Evolutionary conservation across 1,140 invertebrate genomes (phyloP).

Genomic region (Bombus superbus): DNA sequence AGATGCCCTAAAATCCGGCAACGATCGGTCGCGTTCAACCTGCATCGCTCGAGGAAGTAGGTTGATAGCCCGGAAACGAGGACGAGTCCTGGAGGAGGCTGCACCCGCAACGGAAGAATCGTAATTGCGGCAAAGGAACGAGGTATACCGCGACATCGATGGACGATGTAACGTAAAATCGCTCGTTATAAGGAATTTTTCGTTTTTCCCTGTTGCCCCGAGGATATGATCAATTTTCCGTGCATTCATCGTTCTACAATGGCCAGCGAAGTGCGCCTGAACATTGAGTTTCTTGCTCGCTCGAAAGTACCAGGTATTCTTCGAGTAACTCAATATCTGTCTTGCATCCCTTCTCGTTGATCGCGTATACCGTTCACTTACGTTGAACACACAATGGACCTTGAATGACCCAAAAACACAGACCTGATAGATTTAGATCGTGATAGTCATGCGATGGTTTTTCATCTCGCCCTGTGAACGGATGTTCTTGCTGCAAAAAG

Average conservation of each 20-base stretch:
- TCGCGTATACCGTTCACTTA: too few species aligned
- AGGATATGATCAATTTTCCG: not conserved
- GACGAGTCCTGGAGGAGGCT: not conserved
- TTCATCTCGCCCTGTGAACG: too few species aligned
- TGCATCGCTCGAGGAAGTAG: conserved; percentile 20
- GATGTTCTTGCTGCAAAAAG: too few species aligned
- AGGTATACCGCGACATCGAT: not conserved
- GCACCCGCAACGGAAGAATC: not conserved
- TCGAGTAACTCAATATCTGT: too few species aligned
- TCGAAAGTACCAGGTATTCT: too few species aligned
- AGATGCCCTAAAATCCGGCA: conserved; percentile 4
- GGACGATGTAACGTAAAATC: too few species aligned
- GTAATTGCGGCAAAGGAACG: not conserved
- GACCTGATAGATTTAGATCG: too few species aligned
- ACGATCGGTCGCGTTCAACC: not conserved
- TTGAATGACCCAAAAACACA: too few species aligned
- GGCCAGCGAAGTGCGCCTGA: not conserved
- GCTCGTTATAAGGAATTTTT: not conserved
- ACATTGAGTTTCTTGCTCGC: too few species aligned
- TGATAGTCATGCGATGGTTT: too few species aligned
- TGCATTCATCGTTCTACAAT: not conserved
- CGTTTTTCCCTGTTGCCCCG: not conserved
- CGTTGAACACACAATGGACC: too few species aligned
- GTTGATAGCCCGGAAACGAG: conserved; percentile 1
- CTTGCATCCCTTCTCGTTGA: too few species aligned